Conservation (phyloP, 1,140 invertebrate species). For the Agraylea sexmaculata region DNA sequence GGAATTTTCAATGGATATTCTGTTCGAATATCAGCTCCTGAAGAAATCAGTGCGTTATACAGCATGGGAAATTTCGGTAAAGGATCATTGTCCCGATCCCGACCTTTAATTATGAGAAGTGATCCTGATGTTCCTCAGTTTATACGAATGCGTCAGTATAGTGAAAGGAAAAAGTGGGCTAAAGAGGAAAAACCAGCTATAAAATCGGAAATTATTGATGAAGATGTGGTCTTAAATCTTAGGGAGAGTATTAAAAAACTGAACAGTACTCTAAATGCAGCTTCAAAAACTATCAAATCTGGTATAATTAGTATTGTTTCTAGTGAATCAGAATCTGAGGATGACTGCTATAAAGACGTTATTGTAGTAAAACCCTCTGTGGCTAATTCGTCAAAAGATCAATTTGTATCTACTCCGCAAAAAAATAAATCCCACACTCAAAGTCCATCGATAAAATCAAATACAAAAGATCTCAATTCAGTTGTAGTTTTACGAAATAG, state of each 20-base stretch:
- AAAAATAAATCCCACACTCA: no score
- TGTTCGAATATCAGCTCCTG: slow-evolving; percentile 47
- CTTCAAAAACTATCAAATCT: no score
- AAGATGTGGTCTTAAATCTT: slow-evolving; percentile 22
- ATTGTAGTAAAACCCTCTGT: no score
- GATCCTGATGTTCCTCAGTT: slow-evolving; percentile 32
- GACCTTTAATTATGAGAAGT: slow-evolving; percentile 38
- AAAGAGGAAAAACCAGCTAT: slow-evolving; percentile 27
- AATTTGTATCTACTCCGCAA: no score
- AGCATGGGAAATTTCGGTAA: slow-evolving; percentile 66
- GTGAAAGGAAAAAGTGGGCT: slow-evolving; percentile 41
- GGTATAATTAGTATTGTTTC: no score
- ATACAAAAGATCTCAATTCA: slow-evolving; percentile 26
- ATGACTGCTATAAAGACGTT: slow-evolving; percentile 26
- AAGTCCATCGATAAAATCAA: no score
- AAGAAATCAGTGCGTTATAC: slow-evolving; percentile 48
- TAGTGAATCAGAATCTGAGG: slow-evolving; percentile 19
- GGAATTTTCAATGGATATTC: slow-evolving; percentile 51
- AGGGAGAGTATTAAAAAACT: no score
- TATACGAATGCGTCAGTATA: slow-evolving; percentile 43
- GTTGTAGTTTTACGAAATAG: slow-evolving; percentile 52
- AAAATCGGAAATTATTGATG: slow-evolving; percentile 31
- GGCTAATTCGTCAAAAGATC: no score
- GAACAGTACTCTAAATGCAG: no score
- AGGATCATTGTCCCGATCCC: slow-evolving; percentile 49